These are phyloP conservation scores for Morelia viridis DNA, from an alignment of 2,797 vertebrate species.

Conservation along the genomic window DNA sequence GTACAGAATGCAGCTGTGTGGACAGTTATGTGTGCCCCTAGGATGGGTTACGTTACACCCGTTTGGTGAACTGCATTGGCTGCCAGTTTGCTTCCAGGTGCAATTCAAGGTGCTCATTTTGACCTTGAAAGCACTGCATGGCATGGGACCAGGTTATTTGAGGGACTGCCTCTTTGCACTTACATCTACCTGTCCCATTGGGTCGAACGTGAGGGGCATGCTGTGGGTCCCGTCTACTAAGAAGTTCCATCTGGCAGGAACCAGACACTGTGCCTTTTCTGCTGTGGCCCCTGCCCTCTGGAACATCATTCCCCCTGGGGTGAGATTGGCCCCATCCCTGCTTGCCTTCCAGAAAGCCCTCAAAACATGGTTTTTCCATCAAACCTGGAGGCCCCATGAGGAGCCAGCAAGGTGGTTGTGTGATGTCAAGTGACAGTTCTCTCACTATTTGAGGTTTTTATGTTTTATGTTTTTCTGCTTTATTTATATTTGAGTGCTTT, in stretches of 20 bases:
- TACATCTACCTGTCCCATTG: neutral
- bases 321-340: neutral
- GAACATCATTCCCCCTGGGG: neutral
- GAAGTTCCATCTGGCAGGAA: neutral
- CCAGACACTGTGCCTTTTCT: neutral
- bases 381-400: neutral
- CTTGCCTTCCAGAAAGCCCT: neutral
- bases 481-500: neutral
- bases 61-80: neutral
- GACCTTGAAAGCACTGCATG: neutral
- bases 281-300: neutral
- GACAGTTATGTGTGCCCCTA: neutral
- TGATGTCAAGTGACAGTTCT: neutral
- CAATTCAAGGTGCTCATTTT: neutral
- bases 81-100: neutral
- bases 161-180: neutral
- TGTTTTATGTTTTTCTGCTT: neutral
- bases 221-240: neutral
- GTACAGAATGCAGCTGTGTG: neutral
- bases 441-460: neutral
- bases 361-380: neutral
- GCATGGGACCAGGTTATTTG: neutral
- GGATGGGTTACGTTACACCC: neutral
- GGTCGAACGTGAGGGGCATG: neutral
- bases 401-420: neutral